Evolutionary conservation across 2,797 vertebrate genomes (phyloP).

Genomic region (Falco biarmicus): DNA sequence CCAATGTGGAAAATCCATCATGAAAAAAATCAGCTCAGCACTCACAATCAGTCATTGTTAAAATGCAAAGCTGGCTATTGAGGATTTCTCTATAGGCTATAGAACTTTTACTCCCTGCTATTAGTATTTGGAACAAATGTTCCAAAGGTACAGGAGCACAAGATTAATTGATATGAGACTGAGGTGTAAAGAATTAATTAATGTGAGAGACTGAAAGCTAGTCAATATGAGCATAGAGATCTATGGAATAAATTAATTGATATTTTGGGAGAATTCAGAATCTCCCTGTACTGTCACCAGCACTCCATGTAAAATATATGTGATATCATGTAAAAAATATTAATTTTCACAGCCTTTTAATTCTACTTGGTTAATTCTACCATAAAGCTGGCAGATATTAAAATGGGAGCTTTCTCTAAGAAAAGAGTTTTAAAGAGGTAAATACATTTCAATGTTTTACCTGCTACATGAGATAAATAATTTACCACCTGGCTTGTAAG

Average conservation of each 20-base stretch:
- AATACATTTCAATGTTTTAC: neutral
- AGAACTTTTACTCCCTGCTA: neutral
- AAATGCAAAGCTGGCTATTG: neutral
- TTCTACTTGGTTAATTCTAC: neutral
- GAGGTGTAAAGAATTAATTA: constrained; percentile 35
- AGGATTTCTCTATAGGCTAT: neutral
- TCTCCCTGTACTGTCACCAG: neutral
- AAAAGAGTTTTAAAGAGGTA: neutral
- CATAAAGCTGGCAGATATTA: neutral
- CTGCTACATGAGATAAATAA: neutral
- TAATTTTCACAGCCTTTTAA: neutral
- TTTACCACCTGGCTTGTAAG: neutral
- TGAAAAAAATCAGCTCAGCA: neutral
- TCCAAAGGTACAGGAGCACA: neutral
- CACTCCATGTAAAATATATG: neutral
- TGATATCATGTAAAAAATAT: neutral
- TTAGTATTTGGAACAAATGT: neutral
- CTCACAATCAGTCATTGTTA: neutral
- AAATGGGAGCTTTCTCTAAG: neutral
- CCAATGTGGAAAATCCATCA: neutral
- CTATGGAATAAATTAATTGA: neutral
- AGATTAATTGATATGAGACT: constrained; percentile 24
- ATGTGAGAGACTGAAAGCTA: neutral
- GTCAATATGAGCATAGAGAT: neutral
- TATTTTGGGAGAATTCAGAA: neutral